Evolutionary conservation across 2,113 vertebrate species (phyloP).

Genomic region (Notothenia coriiceps): DNA sequence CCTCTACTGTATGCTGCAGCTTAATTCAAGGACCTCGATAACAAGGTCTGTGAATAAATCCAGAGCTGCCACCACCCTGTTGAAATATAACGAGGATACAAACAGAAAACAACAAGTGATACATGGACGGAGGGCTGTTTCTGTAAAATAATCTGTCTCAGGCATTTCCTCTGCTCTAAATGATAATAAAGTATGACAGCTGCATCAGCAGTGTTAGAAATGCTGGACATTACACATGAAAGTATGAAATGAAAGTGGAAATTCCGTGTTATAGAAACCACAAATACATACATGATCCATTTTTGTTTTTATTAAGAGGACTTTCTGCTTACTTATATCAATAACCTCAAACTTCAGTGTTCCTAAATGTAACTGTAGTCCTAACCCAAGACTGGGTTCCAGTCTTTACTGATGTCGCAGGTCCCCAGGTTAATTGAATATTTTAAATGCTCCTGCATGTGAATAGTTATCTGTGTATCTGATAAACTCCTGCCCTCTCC

Average conservation of each 20-base stretch:
- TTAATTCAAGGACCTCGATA: neutral
- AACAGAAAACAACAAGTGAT: slow-evolving; percentile 25
- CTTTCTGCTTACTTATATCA: too few relatives aligned
- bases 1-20: neutral
- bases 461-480: neutral
- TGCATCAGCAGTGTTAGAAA: neutral
- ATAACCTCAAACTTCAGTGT: too few relatives aligned
- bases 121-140: slow-evolving; percentile 4
- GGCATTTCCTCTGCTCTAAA: slow-evolving; percentile 4
- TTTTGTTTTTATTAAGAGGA: neutral
- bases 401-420: too few relatives aligned
- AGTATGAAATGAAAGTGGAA: slow-evolving; percentile 6
- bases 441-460: neutral
- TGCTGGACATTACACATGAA: neutral
- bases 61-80: slow-evolving; percentile 24
- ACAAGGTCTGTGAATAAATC: slow-evolving; percentile 29
- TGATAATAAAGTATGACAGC: slow-evolving; percentile 17
- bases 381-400: too few relatives aligned
- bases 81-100: slow-evolving; percentile 17
- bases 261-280: neutral
- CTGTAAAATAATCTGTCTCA: slow-evolving; percentile 10
- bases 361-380: too few relatives aligned
- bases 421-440: neutral
- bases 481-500: neutral
- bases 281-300: neutral